Percentiles rank a stretch among this genome's conserved stretches.
Evolutionary conservation across 2,113 vertebrate species (phyloP).

Genomic region (Anarhynchus alexandrinus): DNA sequence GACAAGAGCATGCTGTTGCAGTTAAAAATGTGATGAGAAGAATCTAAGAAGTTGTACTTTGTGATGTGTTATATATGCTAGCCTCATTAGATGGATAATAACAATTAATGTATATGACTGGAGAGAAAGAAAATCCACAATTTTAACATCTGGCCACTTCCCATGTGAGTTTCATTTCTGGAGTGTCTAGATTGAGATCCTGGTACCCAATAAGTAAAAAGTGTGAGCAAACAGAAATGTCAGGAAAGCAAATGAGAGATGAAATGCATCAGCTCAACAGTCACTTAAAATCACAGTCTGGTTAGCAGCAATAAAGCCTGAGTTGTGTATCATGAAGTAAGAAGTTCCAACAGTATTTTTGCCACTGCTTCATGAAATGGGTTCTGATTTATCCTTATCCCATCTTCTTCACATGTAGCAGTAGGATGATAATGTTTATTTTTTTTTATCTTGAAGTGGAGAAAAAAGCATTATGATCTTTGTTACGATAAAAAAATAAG

Average conservation of each 20-base stretch:
- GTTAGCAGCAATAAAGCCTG: neutral
- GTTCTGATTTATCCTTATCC: neutral
- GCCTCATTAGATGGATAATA: neutral
- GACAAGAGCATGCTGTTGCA: neutral
- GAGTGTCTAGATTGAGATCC: neutral
- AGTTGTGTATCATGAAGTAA: neutral
- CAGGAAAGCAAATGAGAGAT: neutral
- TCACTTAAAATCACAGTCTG: neutral
- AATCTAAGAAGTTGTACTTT: neutral
- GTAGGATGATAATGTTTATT: neutral
- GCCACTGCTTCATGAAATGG: neutral
- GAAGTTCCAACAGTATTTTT: neutral
- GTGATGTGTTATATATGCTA: neutral
- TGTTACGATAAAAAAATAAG: neutral
- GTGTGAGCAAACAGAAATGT: neutral
- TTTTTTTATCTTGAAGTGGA: neutral
- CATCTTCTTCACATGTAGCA: neutral
- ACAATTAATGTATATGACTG: neutral
- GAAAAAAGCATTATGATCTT: neutral
- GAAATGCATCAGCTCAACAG: neutral
- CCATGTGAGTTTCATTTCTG: neutral
- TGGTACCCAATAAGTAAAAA: neutral
- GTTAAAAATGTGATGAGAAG: neutral
- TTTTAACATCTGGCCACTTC: neutral
- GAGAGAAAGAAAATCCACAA: neutral